Base-by-base conservation (phyloP, 2,797 vertebrate genomes). In the Coilia nasus region DNA sequence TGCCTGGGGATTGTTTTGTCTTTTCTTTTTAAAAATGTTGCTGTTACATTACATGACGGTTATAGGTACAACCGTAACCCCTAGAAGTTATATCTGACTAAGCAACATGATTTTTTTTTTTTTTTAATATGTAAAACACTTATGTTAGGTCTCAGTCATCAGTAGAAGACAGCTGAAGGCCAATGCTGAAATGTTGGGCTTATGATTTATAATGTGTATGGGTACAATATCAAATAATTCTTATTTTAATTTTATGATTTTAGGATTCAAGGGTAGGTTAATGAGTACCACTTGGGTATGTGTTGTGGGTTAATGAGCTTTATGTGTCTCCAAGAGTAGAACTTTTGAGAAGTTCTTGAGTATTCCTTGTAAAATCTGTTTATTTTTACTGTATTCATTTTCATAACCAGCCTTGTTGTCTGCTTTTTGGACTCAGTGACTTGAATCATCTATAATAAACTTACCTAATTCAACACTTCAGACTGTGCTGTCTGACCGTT, bases 331-430 rank as follows among this genome's bases (percentile, higher is more conserved):
- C 50, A 3, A 54, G 50, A 1, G 50, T 54, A 9, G 25, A 3
- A 23, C 11, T 11, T 10, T 7, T 25, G 23, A 11, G 62, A 6
- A 71, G 1, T 14, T 59, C 0, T 59, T 21, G 57, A 59, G 57
- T 59, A 31, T 15, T 71, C 14, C 60, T 7, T 28, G 64, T 31
- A 41, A 15, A 75, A 75, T 15, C 28, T 17, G 14, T 5, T 3
- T 31, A 71, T 19, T 75, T 75, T 35, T 75, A 75, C 67, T 17
- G 12, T 75, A 28, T 75, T 75, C 67, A 75, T 75, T 31, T 35
- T 28, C 67, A 64, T 10, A 41, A 41, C 35, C 5, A 41, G 35
- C 35, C 35, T 41, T 2, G 5, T 54, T 64, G 23, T 67, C 62
- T 28, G 62, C 62, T 28, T 14, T 67, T 28, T 67, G 62, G 23